These are phyloP conservation scores for Delia radicum DNA, from an alignment of 1,140 invertebrate species.

Conservation along the genomic window DNA sequence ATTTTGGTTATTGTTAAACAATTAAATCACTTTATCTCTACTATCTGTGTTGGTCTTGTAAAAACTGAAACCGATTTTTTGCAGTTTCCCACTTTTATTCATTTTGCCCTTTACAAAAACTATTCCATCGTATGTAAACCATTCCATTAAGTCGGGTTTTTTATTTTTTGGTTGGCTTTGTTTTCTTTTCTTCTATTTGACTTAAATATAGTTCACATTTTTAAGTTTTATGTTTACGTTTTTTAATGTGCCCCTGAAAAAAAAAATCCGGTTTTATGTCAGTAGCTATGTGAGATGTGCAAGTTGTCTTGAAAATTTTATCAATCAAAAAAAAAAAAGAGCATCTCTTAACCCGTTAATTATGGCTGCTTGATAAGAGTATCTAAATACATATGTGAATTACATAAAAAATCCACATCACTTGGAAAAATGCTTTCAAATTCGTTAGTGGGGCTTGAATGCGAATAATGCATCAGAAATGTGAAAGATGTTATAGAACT, in stretches of 20 bases:
- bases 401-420: too few relatives aligned
- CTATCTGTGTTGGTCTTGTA: neutral
- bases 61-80: neutral
- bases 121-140: neutral
- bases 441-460: too few relatives aligned
- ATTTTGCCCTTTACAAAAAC: neutral
- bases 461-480: too few relatives aligned
- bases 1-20: neutral
- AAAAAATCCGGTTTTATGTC: slow-evolving; percentile 47
- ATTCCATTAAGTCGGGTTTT: slow-evolving; percentile 7
- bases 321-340: too few relatives aligned
- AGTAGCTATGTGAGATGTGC: neutral
- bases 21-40: neutral
- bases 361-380: too few relatives aligned
- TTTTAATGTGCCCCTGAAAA: slow-evolving; percentile 45
- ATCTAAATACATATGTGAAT: too few relatives aligned
- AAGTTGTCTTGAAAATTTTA: neutral
- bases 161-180: neutral
- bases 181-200: slow-evolving; percentile 32
- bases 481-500: too few relatives aligned
- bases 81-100: neutral
- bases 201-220: slow-evolving; percentile 9
- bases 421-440: too few relatives aligned
- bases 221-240: slow-evolving; percentile 20
- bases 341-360: neutral